Evolutionary conservation across 2,888 invertebrate species (phyloP).

Genomic region (Masnerella sp.): DNA sequence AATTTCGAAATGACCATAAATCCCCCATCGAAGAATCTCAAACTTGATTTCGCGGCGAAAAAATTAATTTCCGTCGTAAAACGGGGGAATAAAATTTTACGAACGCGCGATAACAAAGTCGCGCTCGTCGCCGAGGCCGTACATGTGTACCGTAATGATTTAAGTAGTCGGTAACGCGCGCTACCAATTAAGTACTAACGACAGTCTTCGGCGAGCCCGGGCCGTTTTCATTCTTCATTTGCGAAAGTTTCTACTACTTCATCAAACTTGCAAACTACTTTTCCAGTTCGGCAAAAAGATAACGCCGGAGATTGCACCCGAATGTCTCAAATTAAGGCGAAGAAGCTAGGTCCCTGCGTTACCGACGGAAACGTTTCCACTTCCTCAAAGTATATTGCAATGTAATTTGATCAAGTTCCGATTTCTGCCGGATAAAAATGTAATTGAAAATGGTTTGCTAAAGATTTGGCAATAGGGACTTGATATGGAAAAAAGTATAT

Average conservation of each 20-base stretch:
- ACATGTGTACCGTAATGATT: slow-evolving; percentile 45
- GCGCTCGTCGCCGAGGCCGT: slow-evolving; percentile 1
- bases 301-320: background rate
- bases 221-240: slow-evolving; percentile 11
- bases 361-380: no score
- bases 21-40: no score
- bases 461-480: no score
- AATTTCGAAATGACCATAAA: no score
- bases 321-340: background rate
- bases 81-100: no score
- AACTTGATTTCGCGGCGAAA: no score
- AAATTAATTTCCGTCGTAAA: no score
- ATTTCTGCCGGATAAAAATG: background rate
- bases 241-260: slow-evolving; percentile 26
- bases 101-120: no score
- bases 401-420: background rate
- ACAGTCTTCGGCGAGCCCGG: slow-evolving; percentile 14
- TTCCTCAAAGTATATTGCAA: background rate
- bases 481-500: no score
- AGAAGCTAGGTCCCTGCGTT: background rate
- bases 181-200: slow-evolving; percentile 43
- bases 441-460: background rate
- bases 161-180: slow-evolving; percentile 46
- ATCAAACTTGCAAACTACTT: slow-evolving; percentile 32
- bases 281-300: slow-evolving; percentile 20